Evolutionary conservation across 2,888 invertebrate genomes (phyloP), one percentile per base, ranked within the genome.

Genomic region (Trachelus troglodyta): DNA sequence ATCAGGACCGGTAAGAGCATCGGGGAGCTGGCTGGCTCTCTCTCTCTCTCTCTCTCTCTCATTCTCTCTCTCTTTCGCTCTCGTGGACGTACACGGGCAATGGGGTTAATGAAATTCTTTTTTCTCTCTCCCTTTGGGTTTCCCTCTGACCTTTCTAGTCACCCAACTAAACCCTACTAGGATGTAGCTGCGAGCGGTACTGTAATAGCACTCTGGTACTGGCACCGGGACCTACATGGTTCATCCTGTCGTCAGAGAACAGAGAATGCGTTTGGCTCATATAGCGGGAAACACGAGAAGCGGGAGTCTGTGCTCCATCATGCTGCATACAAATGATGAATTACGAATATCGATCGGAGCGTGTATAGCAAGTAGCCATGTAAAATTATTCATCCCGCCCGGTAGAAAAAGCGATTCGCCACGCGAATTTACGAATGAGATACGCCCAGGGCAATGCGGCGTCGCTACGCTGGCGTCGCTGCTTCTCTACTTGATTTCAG

Each of bases 261-360:
- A 56, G 56, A 56, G 56, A 56, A 56, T 56, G 56, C 56, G 56
- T 56, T 56, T 9, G 9, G 56, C 23, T 56, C 15, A 9, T 56
- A 56, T 56, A 15, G 23, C 56, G 9, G 23, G 56, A 56, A 56
- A 56, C 56, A 56, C 23, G 56, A 56, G 23, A 56, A 56, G 56
- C 56, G 56, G 56, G 56, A 56, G 56, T 83, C 79, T 80, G 87
- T 85, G 81, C 87, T 86, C 84, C 87, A 87, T 85, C 87, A 86
- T 85, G 87, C 85, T 88, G 91, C 90, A 91, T 91, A 90, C 90
- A 91, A 91, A 91, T 91, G 90, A 91, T 90, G 89, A 90, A 90
- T 91, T 91, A 90, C 90, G 87, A 87, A 88, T 89, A 90, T 90
- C 89, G 90, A 90, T 88, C 88, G 82, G 79, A 73, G 71, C 81